phyloP scores from a whole-genome alignment of 2,797 vertebrate species.

The Sebastes cheni region DNA sequence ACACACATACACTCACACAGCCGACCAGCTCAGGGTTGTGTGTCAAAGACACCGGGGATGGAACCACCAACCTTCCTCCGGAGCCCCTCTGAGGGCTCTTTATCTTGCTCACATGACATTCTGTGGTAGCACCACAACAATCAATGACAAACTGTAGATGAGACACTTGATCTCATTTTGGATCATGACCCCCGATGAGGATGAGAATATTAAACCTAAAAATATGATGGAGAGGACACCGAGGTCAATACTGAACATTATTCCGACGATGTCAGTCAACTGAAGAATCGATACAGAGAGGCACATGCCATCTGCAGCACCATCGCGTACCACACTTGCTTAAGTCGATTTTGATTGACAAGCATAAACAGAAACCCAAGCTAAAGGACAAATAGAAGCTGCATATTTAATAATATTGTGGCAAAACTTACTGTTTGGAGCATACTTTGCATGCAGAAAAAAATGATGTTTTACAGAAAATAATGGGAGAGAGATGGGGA shows the following conservation, averaged over 20 bases:
- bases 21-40: neutral
- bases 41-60: neutral
- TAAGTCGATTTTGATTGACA: neutral
- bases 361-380: neutral
- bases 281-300: neutral
- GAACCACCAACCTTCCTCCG: neutral
- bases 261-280: neutral
- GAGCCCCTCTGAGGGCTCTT: neutral
- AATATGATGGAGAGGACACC: neutral
- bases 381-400: too few relatives aligned
- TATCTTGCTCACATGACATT: neutral
- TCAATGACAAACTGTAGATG: neutral
- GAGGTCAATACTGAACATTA: neutral
- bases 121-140: neutral
- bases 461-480: neutral
- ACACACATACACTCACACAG: neutral
- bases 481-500: neutral
- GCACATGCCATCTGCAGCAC: neutral
- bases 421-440: too few relatives aligned
- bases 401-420: too few relatives aligned
- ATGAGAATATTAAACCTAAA: neutral
- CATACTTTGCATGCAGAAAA: too few relatives aligned
- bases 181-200: neutral
- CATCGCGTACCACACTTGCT: neutral
- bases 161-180: neutral